These are phyloP conservation scores for Anguilla megastoma DNA, from an alignment of 2,797 vertebrate genomes.

Conservation along the genomic window DNA sequence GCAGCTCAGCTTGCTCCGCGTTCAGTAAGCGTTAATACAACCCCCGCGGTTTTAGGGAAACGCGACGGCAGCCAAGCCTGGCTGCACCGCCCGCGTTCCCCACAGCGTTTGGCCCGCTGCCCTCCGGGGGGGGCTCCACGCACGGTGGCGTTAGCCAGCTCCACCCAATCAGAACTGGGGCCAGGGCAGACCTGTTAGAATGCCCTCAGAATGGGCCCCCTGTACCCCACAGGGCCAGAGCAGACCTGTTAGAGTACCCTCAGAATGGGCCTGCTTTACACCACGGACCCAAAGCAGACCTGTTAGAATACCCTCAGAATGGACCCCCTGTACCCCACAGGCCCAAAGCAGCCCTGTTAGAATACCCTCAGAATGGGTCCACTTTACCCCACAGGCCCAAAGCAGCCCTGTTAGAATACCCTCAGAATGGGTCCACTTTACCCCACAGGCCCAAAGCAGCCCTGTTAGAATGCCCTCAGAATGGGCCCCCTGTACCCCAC, in stretches of 20 bases:
- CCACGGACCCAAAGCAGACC: too few relatives aligned
- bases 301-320: too few relatives aligned
- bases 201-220: too few relatives aligned
- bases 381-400: neutral
- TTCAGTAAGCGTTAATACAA: constrained; percentile 29
- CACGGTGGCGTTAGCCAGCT: neutral
- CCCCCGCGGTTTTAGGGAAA: constrained; percentile 24
- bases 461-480: neutral
- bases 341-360: neutral
- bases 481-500: neutral
- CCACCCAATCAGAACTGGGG: neutral
- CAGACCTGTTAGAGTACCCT: too few relatives aligned
- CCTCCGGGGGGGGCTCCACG: neutral
- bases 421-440: neutral
- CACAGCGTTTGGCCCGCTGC: constrained; percentile 11
- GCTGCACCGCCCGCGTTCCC: neutral
- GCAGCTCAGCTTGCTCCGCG: constrained; percentile 22
- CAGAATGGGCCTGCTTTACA: too few relatives aligned
- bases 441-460: neutral
- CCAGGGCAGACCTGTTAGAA: neutral
- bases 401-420: neutral
- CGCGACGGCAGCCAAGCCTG: neutral
- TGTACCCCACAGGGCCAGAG: too few relatives aligned
- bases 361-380: neutral
- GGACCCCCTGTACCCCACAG: neutral